Base-by-base conservation (phyloP, 1,140 invertebrate genomes). In the Condylostylus longicornis region DNA sequence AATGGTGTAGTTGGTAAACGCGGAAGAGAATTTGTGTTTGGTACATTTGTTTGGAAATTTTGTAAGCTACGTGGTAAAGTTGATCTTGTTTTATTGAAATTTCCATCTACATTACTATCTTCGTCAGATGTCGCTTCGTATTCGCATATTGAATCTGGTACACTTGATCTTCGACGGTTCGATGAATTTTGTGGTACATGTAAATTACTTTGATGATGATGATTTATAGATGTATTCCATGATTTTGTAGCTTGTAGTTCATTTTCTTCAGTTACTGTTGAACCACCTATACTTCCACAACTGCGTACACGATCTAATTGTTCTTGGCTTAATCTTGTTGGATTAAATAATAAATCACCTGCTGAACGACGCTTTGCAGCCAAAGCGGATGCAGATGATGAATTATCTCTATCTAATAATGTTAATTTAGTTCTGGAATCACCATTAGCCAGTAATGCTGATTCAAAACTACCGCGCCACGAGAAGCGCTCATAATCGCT, bases 381-480 rank as follows among this genome's bases (percentile, higher is more conserved):
- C 41, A 76, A 59, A 25, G 74, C 72, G 43, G 70, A 72, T 20
- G 69, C 71, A 47, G 71, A 74, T 20, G 68, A 66, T 43, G 70
- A 72, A 28, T 65, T 67, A 51, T 82, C 79, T 28, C 71, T 70
- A 15, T 79, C 75, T 18, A 75, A 61, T 29, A 81, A 64, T 32
- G 79, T 77, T 19, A 84, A 60, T 43, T 79, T 81, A 10, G 78
- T 82, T 37, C 82, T 67, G 2, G 81, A 84, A 52, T 87, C 83
- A 18, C 74, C 73, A 22, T 75, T 76, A 10, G 81, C 81, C 56
- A 87, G 73, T 22, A 88, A 60, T 8, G 84, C 82, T 4, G 82
- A 86, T 52, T 89, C 85, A 61, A 89, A 88, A 60, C 83, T 87
- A 35, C 83, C 83, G 40, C 83, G 69, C 84, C 85, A 88, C 38